Percentiles rank a stretch among this genome's conserved stretches.
Evolutionary conservation across 92 coral and sea anemone species (phyloP).

Genomic region (Actinostola sp.): DNA sequence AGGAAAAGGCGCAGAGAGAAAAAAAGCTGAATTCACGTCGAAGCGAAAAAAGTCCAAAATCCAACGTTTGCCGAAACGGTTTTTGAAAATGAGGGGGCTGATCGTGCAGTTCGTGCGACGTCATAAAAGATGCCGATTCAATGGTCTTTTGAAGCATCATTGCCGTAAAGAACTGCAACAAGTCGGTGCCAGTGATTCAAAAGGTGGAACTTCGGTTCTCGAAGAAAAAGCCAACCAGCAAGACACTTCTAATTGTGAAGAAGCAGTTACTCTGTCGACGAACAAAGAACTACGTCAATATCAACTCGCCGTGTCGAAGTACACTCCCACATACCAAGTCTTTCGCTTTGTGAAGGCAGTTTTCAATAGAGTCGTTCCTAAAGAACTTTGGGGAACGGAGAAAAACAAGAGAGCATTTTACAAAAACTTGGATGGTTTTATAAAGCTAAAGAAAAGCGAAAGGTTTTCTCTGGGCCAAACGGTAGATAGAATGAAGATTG

Average conservation of each 20-base stretch:
- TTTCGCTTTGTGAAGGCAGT: slow-evolving; percentile 56
- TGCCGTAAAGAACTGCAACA: no score
- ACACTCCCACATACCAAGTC: slow-evolving; percentile 48
- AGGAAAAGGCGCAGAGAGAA: slow-evolving; percentile 20
- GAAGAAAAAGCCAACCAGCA: slow-evolving; percentile 8
- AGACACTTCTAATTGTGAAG: neutral
- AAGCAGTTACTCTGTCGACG: neutral
- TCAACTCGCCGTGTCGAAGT: slow-evolving; percentile 11
- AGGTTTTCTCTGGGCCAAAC: slow-evolving; percentile 67
- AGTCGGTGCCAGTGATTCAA: neutral
- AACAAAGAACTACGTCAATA: slow-evolving; percentile 7
- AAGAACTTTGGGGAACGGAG: slow-evolving; percentile 74
- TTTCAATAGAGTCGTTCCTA: slow-evolving; percentile 74
- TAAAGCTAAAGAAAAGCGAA: slow-evolving; percentile 61
- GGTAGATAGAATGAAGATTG: slow-evolving; percentile 64
- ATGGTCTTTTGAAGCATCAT: slow-evolving; percentile 49
- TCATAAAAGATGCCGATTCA: slow-evolving; percentile 65
- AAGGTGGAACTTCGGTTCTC: neutral
- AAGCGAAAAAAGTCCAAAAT: slow-evolving; percentile 18
- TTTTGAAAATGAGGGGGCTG: slow-evolving; percentile 25
- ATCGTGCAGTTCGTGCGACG: slow-evolving; percentile 46
- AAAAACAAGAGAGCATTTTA: slow-evolving; percentile 65
- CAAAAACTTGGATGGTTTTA: slow-evolving; percentile 54
- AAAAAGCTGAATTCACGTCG: slow-evolving; percentile 15
- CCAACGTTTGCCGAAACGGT: slow-evolving; percentile 59